Evolutionary conservation across 1,140 invertebrate species (phyloP), one percentile per base, ranked within the genome.

Genomic region (Bursaphelenchus mucronatus): DNA sequence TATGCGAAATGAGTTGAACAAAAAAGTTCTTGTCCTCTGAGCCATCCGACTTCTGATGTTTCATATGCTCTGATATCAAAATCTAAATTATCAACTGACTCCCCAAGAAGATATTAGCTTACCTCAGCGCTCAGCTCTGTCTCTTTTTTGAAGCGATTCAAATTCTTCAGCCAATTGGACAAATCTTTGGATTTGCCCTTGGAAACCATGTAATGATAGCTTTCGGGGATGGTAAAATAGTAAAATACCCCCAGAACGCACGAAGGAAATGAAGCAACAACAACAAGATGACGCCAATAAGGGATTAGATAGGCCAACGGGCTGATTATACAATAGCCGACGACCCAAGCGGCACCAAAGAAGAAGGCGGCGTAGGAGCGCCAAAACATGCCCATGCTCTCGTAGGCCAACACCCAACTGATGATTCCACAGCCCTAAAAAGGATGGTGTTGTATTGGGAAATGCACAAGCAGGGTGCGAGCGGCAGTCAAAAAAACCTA

Each of bases 351-450:
- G 10, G 69, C 30, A 15, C 76, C 76, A 52, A 74, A 78, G 41
- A 76, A 19, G 43, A 79, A 46, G 10, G 76, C 67, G 17, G 71
- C 73, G 53, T 74, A 77, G 39, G 66, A 54, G 6, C 76, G 71
- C 17, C 78, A 50, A 39, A 30, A 40, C n/a, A 65, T 51, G 5
- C 78, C 64, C 11, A 71, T 69, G 45, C 61, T 58, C 63, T 78
- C 76, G 50, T 77, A 78, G 19, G 74, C 76, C 10, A 77, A 44
- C 10, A 79, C 74, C 75, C 75, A 78, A 40, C 57, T 61, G 52
- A 59, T 46, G 5, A 76, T 63, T 8, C 62, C 63, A 40, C 54
- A 49, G 19, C 74, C 76, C 74, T 76, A 57, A 57, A 75, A n/a
- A 17, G n/a, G n/a, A n/a, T n/a, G n/a, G n/a, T n/a, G n/a, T n/a